Conservation (phyloP, 2,888 invertebrate genomes). For the Erebia epiphron region DNA sequence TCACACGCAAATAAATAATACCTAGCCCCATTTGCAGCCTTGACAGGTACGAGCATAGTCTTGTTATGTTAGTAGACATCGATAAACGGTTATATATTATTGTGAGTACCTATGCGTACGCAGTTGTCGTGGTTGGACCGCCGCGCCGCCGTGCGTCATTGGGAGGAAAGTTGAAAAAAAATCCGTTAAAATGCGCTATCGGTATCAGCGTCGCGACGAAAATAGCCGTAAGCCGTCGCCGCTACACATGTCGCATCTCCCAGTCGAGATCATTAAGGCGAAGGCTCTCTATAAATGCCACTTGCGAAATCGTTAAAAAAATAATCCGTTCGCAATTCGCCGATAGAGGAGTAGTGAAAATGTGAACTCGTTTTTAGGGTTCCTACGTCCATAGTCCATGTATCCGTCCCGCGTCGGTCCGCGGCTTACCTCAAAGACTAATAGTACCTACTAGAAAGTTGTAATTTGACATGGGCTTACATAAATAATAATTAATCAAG, state of each 20-base stretch:
- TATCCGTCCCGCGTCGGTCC: no score
- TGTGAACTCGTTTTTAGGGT: neutral
- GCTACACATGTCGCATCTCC: conserved; percentile 31
- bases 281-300: conserved; percentile 10
- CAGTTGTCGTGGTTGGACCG: conserved; percentile 61
- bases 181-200: conserved; percentile 58
- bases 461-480: no score
- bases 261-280: conserved; percentile 10
- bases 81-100: conserved; percentile 64
- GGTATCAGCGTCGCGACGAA: conserved; percentile 62
- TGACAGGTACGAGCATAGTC: conserved; percentile 69
- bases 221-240: conserved; percentile 60
- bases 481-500: no score
- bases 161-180: conserved; percentile 58
- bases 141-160: conserved; percentile 77
- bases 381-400: no score
- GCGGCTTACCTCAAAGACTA: no score
- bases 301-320: conserved; percentile 7
- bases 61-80: conserved; percentile 81
- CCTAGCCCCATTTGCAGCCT: conserved; percentile 77
- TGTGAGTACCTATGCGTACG: conserved; percentile 55
- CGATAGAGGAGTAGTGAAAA: conserved; percentile 1
- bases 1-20: conserved; percentile 63
- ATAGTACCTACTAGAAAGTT: no score
- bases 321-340: neutral